Base-by-base conservation (phyloP, 2,797 vertebrate genomes). In the Amphiprion clarkii region DNA sequence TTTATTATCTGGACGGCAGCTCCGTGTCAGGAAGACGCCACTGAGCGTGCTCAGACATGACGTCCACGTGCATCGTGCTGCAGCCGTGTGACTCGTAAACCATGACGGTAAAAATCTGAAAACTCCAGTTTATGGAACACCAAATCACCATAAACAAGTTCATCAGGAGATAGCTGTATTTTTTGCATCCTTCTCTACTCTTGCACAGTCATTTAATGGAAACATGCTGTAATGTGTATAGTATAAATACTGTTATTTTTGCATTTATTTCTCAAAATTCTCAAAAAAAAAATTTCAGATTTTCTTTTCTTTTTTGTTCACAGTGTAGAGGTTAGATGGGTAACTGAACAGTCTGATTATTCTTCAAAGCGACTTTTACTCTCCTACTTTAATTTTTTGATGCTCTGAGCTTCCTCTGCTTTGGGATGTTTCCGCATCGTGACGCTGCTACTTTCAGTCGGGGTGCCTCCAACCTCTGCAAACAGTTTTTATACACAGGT, bases 401-500 rank as follows among this genome's bases (percentile, higher is more conserved):
- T 52, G 25, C 54, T 46, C 0, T 17, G 5, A 19, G 13, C 14
- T 39, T 29, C 13, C 1, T 16, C 19, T 57, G 19, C 5, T 11
- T 0, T 16, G 31, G 25, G n/a, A 3, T 25, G 4, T 14, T 53
- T 54, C n/a, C 42, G 29, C n/a, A 1, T 12, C 14, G n/a, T 31
- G 13, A 21, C 1, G 10, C 59, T 12, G 19, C 11, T 33, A 33
- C 55, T 57, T 56, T 33, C 11, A 48, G 36, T 25, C 14, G 16
- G 21, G 36, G 31, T 0, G 33, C 66, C 44, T 54, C 60, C 65
- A 23, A 36, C 31, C 40, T 81, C 64, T 67, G 62, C 74, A 72
- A 79, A 75, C 73, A 75, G 25, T 74, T 76, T 80, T 70, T 4
- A 33, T 61, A 59, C 60, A 73, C 44, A 61, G 67, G 68, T 81